phyloP scores from a whole-genome alignment of 2,888 invertebrate species.

The Cosmorhoe ocellata region DNA sequence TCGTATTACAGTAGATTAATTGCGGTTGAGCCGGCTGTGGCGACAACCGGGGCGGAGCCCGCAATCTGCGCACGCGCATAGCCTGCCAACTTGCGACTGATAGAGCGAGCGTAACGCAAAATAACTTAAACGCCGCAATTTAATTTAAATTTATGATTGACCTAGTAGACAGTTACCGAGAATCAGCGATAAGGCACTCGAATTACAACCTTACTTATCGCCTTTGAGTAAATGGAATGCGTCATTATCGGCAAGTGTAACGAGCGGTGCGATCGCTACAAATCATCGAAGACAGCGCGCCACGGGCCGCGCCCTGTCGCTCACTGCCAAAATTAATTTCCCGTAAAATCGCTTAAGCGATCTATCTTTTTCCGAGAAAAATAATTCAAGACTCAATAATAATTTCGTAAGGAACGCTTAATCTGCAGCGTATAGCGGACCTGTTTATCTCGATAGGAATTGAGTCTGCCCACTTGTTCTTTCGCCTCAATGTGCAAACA shows the following conservation, averaged over 20 bases:
- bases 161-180: conserved; percentile 45
- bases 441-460: conserved; percentile 62
- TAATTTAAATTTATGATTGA: conserved; percentile 26
- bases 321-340: conserved; percentile 78
- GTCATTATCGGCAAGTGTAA: conserved; percentile 71
- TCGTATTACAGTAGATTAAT: conserved; percentile 80
- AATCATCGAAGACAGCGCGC: conserved; percentile 58
- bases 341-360: conserved; percentile 76
- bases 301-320: conserved; percentile 63
- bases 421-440: conserved; percentile 59
- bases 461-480: conserved; percentile 52
- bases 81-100: conserved; percentile 29
- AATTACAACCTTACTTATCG: conserved; percentile 58
- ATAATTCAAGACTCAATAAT: conserved; percentile 67
- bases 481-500: conserved; percentile 63
- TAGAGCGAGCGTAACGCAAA: conserved; percentile 12
- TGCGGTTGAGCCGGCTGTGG: conserved; percentile 61
- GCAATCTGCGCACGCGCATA: conserved; percentile 51
- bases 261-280: conserved; percentile 65
- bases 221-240: conserved; percentile 69
- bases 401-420: conserved; percentile 62
- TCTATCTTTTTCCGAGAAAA: conserved; percentile 77
- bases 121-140: conserved; percentile 12
- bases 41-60: conserved; percentile 59
- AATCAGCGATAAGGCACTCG: conserved; percentile 59